Conservation (phyloP, 2,113 vertebrate genomes). For the Crotalus tigris region DNA sequence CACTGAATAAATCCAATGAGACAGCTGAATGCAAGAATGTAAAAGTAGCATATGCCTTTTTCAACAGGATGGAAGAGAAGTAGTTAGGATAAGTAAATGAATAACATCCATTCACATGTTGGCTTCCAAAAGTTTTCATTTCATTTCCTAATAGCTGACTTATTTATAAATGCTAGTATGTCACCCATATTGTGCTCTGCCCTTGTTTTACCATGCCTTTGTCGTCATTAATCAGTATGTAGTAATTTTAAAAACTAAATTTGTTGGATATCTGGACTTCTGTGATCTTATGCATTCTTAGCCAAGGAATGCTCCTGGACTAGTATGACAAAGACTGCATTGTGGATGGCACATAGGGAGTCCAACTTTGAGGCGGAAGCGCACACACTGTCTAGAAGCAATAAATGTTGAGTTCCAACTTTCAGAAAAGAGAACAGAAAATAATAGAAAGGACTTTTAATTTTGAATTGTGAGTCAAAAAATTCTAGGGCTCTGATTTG, state of each 20-base stretch:
- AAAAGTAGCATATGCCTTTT: background rate
- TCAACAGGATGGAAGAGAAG: fast-evolving
- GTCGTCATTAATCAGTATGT: background rate
- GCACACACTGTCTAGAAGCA: background rate
- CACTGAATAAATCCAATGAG: slow-evolving; percentile 17
- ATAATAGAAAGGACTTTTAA: background rate
- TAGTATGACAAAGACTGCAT: background rate
- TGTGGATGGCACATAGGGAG: background rate
- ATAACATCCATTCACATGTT: background rate
- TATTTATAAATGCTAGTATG: background rate
- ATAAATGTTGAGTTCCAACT: background rate
- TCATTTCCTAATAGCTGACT: background rate
- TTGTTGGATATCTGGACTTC: background rate
- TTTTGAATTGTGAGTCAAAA: background rate
- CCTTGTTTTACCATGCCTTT: background rate
- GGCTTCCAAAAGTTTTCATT: background rate
- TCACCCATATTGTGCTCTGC: background rate
- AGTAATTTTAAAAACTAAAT: background rate
- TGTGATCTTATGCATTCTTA: background rate
- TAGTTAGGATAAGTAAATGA: background rate
- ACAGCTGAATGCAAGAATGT: background rate
- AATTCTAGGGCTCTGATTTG: background rate
- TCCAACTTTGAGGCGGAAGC: background rate
- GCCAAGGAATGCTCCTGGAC: background rate
- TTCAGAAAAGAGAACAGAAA: background rate